Evolutionary conservation across 2,113 vertebrate species (phyloP), one percentile per base, ranked within the genome.

Genomic region (Pteropus alecto): DNA sequence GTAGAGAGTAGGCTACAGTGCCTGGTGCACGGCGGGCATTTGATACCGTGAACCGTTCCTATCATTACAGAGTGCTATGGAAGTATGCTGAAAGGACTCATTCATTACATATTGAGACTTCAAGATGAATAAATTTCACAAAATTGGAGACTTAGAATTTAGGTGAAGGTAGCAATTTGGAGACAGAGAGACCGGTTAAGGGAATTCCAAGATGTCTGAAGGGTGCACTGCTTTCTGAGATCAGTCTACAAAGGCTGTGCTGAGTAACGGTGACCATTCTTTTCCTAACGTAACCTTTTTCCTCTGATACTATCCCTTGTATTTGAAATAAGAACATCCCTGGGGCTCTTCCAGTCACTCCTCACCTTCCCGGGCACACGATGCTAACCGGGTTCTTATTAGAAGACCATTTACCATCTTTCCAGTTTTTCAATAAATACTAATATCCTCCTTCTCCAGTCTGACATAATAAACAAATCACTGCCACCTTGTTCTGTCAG

Each of bases 41-140:
- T 0, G 0, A 18, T 38, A 30, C 33, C 3, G 6, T 15, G 48
- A 79, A 11, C 15, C 0, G 0, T 43, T 41, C 19, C 33, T 21
- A 41, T 43, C 67, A 67, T 58, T 90, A 21, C 15, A 5, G 16
- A 70, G 41, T 28, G 16, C 71, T 51, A 26, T n/a, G 58, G 16
- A 24, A 61, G 13, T 24, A 46, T 10, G 13, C 38, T 41, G 28
- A 70, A 78, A 38, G 68, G 51, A 21, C 48, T 35, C n/a, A 21
- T 24, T 74, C 68, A 18, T 33, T 24, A 84, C 15, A 26, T 43
- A 48, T 21, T 16, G 9, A 26, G 4, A 7, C 60, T 79, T 81
- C 35, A 12, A 61, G 60, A 63, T 30, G 12, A 85, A 60, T 2
- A n/a, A 15, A 18, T 51, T 84, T 73, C n/a, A 95, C 33, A 43